A percentile compares a stretch with the other conserved stretches of the same genome.
Evolutionary conservation across 2,113 vertebrate genomes (phyloP).

Genomic region (Illadopsis cleaveri): DNA sequence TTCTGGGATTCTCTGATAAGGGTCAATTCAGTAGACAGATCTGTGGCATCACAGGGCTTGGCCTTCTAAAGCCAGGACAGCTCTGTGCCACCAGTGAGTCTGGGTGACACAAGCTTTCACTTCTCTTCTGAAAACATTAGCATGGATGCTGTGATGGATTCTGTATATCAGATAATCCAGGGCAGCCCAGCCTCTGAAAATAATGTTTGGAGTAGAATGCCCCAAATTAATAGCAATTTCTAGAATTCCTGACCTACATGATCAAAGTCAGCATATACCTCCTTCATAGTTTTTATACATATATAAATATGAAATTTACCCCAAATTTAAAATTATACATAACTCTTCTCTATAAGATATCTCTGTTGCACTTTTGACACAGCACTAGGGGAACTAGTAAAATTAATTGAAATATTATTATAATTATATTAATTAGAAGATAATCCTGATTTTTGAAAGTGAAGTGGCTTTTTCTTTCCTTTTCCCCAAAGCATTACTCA

Average conservation of each 20-base stretch:
- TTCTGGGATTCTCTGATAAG: not conserved
- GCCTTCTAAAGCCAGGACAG: not conserved
- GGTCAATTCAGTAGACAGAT: not conserved
- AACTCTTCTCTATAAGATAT: not conserved
- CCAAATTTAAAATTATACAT: not conserved
- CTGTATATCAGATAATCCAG: not conserved
- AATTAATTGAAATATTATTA: not conserved
- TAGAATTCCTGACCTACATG: not conserved
- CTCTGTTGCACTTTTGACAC: not conserved
- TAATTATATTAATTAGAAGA: not conserved
- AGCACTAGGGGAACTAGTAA: not conserved
- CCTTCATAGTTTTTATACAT: not conserved
- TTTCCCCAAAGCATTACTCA: constrained; percentile 66
- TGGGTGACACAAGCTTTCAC: not conserved
- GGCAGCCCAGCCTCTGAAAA: not conserved
- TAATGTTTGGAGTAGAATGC: not conserved
- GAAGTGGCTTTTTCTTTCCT: not conserved
- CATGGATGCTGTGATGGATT: not conserved
- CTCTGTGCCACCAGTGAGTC: not conserved
- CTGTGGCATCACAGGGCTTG: not conserved
- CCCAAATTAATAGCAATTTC: not conserved
- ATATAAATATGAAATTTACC: not conserved
- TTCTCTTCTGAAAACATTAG: not conserved
- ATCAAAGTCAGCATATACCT: not conserved
- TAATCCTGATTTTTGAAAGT: not conserved